These are phyloP conservation scores for Heliconius eleuchia DNA, from an alignment of 1,140 invertebrate genomes.

Conservation along the genomic window DNA sequence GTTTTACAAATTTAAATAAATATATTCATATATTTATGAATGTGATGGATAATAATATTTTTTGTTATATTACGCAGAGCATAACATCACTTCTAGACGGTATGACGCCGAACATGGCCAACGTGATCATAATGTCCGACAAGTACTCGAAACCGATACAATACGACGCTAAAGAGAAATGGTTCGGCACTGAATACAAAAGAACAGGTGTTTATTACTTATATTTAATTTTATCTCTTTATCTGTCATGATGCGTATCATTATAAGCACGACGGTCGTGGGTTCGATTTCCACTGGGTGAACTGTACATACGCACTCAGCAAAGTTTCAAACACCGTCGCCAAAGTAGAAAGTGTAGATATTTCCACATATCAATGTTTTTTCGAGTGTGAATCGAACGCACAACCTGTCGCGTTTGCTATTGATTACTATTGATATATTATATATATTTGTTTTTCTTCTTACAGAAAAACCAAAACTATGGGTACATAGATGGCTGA, in stretches of 20 bases:
- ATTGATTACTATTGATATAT: too few relatives aligned
- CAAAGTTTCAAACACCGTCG: too few relatives aligned
- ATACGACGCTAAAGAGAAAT: conserved; percentile 86
- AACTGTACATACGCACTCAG: too few relatives aligned
- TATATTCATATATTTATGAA: neutral
- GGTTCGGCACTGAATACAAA: conserved; percentile 87
- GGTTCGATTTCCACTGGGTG: too few relatives aligned
- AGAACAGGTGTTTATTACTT: conserved; percentile 60
- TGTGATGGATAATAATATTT: neutral
- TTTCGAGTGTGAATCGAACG: too few relatives aligned
- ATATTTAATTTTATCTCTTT: too few relatives aligned
- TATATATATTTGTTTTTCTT: neutral
- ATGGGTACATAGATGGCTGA: conserved; percentile 83
- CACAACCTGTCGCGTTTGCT: too few relatives aligned
- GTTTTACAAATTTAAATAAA: too few relatives aligned
- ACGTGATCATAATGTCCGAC: conserved; percentile 86
- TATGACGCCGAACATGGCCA: conserved; percentile 87
- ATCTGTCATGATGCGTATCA: too few relatives aligned
- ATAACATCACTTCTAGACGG: conserved; percentile 85
- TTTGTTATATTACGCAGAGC: conserved; percentile 51
- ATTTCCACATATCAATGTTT: too few relatives aligned
- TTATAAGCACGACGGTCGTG: too few relatives aligned
- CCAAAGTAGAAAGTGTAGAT: too few relatives aligned
- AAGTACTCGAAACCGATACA: conserved; percentile 82
- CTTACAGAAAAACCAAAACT: conserved; percentile 81